Evolutionary conservation across 2,113 vertebrate species (phyloP).

Genomic region (Mustelus asterias): DNA sequence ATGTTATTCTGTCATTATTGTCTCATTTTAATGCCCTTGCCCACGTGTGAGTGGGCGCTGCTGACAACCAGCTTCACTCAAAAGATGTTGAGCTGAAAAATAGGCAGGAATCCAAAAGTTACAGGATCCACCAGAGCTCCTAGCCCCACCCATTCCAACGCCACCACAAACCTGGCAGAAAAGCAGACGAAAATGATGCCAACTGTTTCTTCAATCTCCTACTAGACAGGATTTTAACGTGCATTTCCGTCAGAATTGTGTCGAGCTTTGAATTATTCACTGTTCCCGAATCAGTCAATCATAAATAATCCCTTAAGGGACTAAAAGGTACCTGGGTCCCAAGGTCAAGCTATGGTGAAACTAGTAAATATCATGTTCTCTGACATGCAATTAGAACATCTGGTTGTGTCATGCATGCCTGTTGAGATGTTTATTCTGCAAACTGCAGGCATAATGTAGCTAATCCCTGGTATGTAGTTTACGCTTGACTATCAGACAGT

Average conservation of each 20-base stretch:
- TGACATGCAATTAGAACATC: constrained; percentile 56
- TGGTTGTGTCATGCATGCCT: constrained; percentile 55
- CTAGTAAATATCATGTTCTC: constrained; percentile 53
- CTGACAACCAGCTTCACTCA: neutral
- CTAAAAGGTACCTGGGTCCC: constrained; percentile 49
- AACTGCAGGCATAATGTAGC: constrained; percentile 53
- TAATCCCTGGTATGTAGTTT: constrained; percentile 45
- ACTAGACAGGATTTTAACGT: neutral
- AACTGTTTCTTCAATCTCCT: neutral
- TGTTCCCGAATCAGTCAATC: constrained; percentile 56
- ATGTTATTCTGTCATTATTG: neutral
- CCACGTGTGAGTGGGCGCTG: neutral
- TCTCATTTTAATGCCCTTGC: neutral
- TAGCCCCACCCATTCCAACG: neutral
- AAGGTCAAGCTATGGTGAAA: constrained; percentile 55
- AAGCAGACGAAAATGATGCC: neutral
- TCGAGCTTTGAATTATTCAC: constrained; percentile 50
- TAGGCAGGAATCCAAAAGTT: neutral
- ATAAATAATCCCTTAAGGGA: constrained; percentile 49
- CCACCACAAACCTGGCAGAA: neutral
- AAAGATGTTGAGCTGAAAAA: neutral
- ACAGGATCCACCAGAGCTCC: constrained; percentile 10
- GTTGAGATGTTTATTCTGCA: constrained; percentile 56
- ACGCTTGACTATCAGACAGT: constrained; percentile 46
- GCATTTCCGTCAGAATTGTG: constrained; percentile 51